phyloP scores from a whole-genome alignment of 2,113 vertebrate genomes.

The Periophthalmus modestus region DNA sequence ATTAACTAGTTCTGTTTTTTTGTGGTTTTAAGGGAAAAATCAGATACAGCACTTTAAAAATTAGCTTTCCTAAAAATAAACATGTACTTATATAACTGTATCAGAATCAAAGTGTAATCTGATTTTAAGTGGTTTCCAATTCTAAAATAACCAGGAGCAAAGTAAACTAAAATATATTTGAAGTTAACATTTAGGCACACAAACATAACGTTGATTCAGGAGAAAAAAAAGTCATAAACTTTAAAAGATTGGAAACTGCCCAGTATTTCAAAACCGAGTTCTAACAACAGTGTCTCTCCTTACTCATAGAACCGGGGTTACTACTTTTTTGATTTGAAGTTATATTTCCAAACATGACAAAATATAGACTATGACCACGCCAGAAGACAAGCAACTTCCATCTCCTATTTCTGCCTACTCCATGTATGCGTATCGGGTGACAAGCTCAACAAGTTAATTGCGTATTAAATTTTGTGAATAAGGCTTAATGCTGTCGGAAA shows the following conservation, averaged over 20 bases:
- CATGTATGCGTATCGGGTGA: not conserved
- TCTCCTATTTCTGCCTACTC: not conserved
- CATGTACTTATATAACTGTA: no score
- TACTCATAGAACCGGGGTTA: not conserved
- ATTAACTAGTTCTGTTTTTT: no score
- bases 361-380: not conserved
- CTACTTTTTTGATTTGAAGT: not conserved
- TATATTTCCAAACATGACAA: not conserved
- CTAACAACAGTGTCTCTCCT: not conserved
- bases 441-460: conserved; percentile 7
- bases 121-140: no score
- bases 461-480: not conserved
- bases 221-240: not conserved
- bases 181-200: no score
- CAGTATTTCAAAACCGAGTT: not conserved
- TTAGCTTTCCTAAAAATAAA: no score
- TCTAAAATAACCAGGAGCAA: no score
- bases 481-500: not conserved
- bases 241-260: not conserved
- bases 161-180: no score
- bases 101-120: no score
- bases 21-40: no score
- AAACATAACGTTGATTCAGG: no score
- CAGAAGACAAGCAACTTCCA: not conserved
- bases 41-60: no score